Evolutionary conservation across 2,113 vertebrate genomes (phyloP).

Genomic region (Pandion haliaetus): DNA sequence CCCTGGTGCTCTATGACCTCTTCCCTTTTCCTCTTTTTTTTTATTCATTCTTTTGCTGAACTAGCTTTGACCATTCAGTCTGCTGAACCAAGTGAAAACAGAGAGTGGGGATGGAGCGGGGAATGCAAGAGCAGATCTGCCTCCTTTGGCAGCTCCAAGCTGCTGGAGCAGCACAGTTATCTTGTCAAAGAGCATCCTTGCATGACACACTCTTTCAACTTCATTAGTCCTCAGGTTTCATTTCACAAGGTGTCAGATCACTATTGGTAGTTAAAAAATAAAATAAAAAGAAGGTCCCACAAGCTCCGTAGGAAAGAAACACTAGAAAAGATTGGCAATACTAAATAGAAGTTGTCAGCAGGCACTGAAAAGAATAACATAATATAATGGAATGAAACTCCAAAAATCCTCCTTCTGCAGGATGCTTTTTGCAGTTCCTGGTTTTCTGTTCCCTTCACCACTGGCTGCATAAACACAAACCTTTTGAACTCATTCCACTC

Average conservation of each 20-base stretch:
- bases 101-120: background rate
- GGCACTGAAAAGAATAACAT: background rate
- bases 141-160: background rate
- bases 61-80: background rate
- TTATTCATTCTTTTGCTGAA: background rate
- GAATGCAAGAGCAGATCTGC: background rate
- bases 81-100: background rate
- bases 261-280: background rate
- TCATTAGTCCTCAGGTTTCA: background rate
- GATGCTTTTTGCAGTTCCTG: background rate
- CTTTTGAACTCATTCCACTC: background rate
- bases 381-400: background rate
- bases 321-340: background rate
- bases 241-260: slow-evolving; percentile 15
- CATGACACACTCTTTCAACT: background rate
- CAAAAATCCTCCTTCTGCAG: background rate
- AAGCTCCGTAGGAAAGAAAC: background rate
- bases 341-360: background rate
- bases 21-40: background rate
- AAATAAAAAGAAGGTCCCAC: background rate
- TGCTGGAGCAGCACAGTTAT: background rate
- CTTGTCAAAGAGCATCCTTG: background rate
- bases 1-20: background rate
- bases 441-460: background rate
- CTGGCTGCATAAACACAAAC: background rate